Conservation (phyloP, 1,140 invertebrate genomes). For the Glossosoma conforme region DNA sequence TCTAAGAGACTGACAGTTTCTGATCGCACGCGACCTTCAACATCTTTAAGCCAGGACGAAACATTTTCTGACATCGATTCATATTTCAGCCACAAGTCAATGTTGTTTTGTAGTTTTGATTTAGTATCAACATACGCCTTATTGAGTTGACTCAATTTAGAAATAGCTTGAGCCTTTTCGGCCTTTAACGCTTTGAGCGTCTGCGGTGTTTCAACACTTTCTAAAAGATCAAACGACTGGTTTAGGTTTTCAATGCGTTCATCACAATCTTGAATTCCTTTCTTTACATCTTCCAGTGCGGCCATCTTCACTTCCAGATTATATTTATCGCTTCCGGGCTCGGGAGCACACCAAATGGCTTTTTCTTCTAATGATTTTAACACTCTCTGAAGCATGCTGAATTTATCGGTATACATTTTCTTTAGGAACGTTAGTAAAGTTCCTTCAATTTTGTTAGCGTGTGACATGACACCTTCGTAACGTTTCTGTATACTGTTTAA, state of each 20-base stretch:
- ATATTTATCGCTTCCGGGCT: conserved; percentile 81
- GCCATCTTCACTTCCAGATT: conserved; percentile 88
- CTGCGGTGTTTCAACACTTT: conserved; percentile 63
- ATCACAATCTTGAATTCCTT: conserved; percentile 65
- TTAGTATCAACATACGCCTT: conserved; percentile 65
- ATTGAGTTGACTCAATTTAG: conserved; percentile 65
- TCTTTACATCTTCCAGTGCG: conserved; percentile 72
- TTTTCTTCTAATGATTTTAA: conserved; percentile 80
- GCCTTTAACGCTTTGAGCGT: conserved; percentile 57
- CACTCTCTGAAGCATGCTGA: conserved; percentile 72
- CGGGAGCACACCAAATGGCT: conserved; percentile 85
- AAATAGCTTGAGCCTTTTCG: conserved; percentile 60
- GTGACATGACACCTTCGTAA: conserved; percentile 65
- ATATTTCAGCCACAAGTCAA: conserved; percentile 75
- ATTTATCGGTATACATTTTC: conserved; percentile 83
- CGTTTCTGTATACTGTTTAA: conserved; percentile 71
- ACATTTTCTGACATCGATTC: conserved; percentile 72
- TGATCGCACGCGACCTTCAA: conserved; percentile 71
- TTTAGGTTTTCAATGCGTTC: conserved; percentile 60
- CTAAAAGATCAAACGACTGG: conserved; percentile 60
- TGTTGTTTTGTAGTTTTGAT: conserved; percentile 63
- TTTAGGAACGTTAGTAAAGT: conserved; percentile 76
- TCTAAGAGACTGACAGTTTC: conserved; percentile 69
- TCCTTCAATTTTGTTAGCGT: conserved; percentile 77
- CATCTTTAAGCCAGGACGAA: conserved; percentile 79